A percentile compares a stretch with the other conserved stretches of the same genome.
Conservation (phyloP, 92 coral and sea anemone species). For the Paragorgia papillata region DNA sequence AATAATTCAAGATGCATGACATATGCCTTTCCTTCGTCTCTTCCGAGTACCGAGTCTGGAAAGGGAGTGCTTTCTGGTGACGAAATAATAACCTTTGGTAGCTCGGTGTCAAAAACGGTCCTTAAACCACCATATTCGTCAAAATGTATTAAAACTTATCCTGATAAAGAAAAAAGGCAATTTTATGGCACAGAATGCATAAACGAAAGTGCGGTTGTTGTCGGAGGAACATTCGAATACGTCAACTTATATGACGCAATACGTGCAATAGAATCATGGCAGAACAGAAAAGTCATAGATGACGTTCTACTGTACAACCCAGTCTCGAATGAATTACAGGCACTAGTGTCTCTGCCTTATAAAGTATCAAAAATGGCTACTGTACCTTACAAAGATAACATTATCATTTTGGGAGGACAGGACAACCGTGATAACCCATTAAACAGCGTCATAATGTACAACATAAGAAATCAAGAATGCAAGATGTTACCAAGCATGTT, state of each 20-base stretch:
- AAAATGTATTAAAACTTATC: not conserved
- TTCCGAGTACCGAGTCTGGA: not conserved
- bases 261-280: too few relatives aligned
- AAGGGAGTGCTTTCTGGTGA: constrained; percentile 2
- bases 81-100: constrained; percentile 1
- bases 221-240: not conserved
- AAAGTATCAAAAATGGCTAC: constrained; percentile 7
- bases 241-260: too few relatives aligned
- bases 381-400: constrained; percentile 21
- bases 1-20: too few relatives aligned
- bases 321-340: not conserved
- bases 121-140: not conserved
- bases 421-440: not conserved
- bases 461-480: constrained; percentile 77
- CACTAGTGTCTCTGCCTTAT: constrained; percentile 14
- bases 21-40: not conserved
- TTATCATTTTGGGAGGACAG: constrained; percentile 19
- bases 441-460: constrained; percentile 37
- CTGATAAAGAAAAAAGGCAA: not conserved
- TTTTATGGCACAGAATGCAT: not conserved
- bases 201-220: not conserved
- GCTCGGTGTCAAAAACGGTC: not conserved
- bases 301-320: not conserved
- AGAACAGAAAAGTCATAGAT: too few relatives aligned
- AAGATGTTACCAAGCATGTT: constrained; percentile 73